Conservation (phyloP, 1,140 invertebrate species). For the Diabrotica virgifera region DNA sequence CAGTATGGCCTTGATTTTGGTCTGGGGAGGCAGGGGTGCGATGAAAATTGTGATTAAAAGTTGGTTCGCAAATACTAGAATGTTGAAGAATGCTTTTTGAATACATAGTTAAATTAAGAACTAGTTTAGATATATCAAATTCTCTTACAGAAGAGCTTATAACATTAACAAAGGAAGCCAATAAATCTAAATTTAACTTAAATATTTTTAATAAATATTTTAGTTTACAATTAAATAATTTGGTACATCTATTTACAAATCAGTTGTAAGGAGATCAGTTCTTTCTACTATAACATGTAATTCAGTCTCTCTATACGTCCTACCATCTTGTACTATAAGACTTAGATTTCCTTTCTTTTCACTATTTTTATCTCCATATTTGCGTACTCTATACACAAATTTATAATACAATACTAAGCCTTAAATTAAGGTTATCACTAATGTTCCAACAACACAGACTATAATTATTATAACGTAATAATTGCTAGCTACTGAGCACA, state of each 20-base stretch:
- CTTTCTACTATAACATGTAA: slow-evolving; percentile 80
- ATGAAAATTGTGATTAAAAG: no score
- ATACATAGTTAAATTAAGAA: no score
- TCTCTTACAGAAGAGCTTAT: no score
- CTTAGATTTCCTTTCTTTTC: slow-evolving; percentile 46
- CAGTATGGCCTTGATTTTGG: no score
- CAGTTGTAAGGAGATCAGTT: slow-evolving; percentile 73
- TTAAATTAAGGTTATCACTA: slow-evolving; percentile 29
- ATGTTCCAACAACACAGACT: slow-evolving; percentile 32
- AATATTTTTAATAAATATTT: no score
- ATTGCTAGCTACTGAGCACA: slow-evolving; percentile 38
- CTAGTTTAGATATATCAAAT: no score
- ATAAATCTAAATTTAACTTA: no score
- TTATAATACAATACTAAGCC: slow-evolving; percentile 35
- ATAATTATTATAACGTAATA: slow-evolving; percentile 38
- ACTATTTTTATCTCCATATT: slow-evolving; percentile 52
- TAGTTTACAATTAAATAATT: slow-evolving; percentile 6
- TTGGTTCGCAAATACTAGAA: no score
- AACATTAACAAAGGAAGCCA: no score
- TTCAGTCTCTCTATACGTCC: slow-evolving; percentile 79
- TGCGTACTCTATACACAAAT: slow-evolving; percentile 36
- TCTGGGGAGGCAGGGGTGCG: no score
- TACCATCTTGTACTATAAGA: slow-evolving; percentile 73
- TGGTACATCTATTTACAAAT: slow-evolving; percentile 58
- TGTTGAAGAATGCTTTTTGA: no score